phyloP scores from a whole-genome alignment of 2,888 invertebrate species.

The Tenthredo notha region DNA sequence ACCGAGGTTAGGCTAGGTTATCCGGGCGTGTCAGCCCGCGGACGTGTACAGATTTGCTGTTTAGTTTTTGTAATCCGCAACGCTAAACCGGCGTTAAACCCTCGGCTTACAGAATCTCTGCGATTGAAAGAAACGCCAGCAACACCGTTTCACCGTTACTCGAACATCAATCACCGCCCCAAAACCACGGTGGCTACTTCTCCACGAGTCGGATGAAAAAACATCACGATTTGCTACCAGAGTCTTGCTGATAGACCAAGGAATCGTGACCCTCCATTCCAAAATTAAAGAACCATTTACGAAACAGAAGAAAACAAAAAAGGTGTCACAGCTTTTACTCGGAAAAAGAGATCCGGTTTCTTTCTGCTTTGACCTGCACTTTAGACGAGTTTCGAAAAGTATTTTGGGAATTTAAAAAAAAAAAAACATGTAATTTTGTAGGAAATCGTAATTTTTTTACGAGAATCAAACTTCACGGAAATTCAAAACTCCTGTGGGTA shows the following conservation, averaged over 20 bases:
- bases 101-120: slow-evolving; percentile 47
- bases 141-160: slow-evolving; percentile 41
- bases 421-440: background rate
- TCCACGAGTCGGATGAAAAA: slow-evolving; percentile 17
- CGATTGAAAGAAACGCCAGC: slow-evolving; percentile 52
- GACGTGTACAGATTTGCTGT: slow-evolving; percentile 59
- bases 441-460: background rate
- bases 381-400: background rate
- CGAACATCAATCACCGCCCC: slow-evolving; percentile 48
- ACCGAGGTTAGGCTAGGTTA: slow-evolving; percentile 56
- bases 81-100: slow-evolving; percentile 50
- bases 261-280: slow-evolving; percentile 25
- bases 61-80: slow-evolving; percentile 51
- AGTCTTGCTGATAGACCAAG: background rate
- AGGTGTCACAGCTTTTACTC: background rate
- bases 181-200: background rate
- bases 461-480: background rate
- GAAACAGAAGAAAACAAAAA: background rate
- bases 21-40: slow-evolving; percentile 57
- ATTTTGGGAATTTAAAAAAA: no score
- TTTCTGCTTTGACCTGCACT: background rate
- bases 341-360: background rate
- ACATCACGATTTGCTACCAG: background rate
- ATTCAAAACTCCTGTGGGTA: slow-evolving; percentile 36
- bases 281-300: slow-evolving; percentile 24